Conservation (phyloP, 2,888 invertebrate genomes). For the Synanthedon vespiformis region DNA sequence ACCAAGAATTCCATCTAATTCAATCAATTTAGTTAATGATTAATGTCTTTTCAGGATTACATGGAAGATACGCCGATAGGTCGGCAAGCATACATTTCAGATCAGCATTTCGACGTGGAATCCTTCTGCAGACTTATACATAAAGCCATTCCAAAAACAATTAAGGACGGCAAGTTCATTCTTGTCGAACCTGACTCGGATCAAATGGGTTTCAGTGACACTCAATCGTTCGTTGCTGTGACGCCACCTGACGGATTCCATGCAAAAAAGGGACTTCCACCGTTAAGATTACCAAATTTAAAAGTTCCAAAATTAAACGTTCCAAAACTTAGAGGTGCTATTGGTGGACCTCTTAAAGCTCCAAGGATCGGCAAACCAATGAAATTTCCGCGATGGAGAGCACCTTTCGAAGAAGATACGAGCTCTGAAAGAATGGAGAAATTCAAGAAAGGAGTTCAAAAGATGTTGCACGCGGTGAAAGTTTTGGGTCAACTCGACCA, state of each 20-base stretch:
- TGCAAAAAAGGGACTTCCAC: conserved; percentile 24
- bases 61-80: background rate
- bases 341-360: conserved; percentile 13
- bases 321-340: conserved; percentile 18
- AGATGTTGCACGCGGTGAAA: conserved; percentile 54
- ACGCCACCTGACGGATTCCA: conserved; percentile 39
- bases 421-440: conserved; percentile 54
- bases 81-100: background rate
- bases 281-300: conserved; percentile 31
- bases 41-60: background rate
- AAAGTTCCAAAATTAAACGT: conserved; percentile 34
- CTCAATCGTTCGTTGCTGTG: conserved; percentile 28
- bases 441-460: conserved; percentile 56
- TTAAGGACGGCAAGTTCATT: conserved; percentile 46
- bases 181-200: conserved; percentile 31
- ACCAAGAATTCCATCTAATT: too few relatives aligned
- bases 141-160: conserved; percentile 42
- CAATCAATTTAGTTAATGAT: too few relatives aligned
- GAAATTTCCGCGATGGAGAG: conserved; percentile 22
- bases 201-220: conserved; percentile 35
- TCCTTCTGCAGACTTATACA: conserved; percentile 52
- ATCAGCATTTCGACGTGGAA: conserved; percentile 25
- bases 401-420: conserved; percentile 29
- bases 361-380: conserved; percentile 38
- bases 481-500: conserved; percentile 53